These are phyloP conservation scores for Geodia barretti DNA, from an alignment of 37 sponge, comb jelly and placozoan species.

Conservation along the genomic window DNA sequence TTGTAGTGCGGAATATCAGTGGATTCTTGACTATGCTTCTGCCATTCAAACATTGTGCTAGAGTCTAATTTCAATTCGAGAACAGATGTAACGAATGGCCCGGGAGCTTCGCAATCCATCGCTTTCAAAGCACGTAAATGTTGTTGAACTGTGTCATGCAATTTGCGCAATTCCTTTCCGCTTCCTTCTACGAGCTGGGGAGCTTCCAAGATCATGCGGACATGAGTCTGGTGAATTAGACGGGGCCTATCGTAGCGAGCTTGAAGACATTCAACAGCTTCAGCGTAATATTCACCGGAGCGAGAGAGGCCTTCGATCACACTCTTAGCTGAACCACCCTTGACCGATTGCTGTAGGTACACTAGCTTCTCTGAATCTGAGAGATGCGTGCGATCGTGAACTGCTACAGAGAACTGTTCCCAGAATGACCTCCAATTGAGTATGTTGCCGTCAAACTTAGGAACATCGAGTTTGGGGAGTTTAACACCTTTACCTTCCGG, in stretches of 20 bases:
- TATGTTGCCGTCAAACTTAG: constrained; percentile 33
- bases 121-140: too few relatives aligned
- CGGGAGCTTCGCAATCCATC: too few relatives aligned
- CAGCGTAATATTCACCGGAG: constrained; percentile 2
- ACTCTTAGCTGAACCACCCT: constrained; percentile 4
- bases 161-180: too few relatives aligned
- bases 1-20: constrained; percentile 4
- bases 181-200: too few relatives aligned
- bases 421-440: constrained; percentile 23
- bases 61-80: too few relatives aligned
- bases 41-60: too few relatives aligned
- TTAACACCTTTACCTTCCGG: constrained; percentile 15
- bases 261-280: constrained; percentile 6
- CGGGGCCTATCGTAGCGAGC: not conserved
- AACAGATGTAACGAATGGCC: too few relatives aligned
- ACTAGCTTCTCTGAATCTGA: constrained; percentile 21
- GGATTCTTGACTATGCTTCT: too few relatives aligned
- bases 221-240: too few relatives aligned
- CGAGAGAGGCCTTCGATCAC: constrained; percentile 12
- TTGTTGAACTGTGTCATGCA: too few relatives aligned
- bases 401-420: constrained; percentile 10
- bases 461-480: constrained; percentile 21
- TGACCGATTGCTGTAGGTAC: constrained; percentile 18
- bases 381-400: constrained; percentile 13
- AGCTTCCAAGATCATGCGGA: too few relatives aligned